phyloP scores from a whole-genome alignment of 64 coral and sea anemone species.

The Stichodactyla helianthus region DNA sequence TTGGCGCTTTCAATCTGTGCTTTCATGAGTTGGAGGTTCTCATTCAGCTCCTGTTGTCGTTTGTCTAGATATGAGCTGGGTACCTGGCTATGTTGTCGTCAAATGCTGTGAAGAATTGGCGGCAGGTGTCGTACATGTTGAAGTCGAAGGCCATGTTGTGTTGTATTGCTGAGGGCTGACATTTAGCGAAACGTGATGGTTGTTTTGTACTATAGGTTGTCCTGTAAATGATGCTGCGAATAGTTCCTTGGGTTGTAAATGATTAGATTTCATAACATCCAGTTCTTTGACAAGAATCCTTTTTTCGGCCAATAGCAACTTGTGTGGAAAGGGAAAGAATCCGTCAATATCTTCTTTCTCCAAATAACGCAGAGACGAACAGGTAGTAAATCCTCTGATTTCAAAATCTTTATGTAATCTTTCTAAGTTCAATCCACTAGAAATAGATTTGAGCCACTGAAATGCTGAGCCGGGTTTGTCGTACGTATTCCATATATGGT shows the following conservation, averaged over 20 bases:
- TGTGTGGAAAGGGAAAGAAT: conserved; percentile 5
- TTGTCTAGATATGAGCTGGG: neutral
- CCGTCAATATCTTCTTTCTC: neutral
- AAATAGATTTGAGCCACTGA: neutral
- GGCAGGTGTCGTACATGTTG: neutral
- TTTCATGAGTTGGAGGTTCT: neutral
- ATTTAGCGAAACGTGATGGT: neutral
- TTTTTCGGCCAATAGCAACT: conserved; percentile 29
- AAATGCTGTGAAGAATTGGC: neutral
- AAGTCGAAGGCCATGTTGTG: neutral
- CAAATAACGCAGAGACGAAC: neutral
- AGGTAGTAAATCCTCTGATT: neutral
- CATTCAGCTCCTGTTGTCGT: neutral
- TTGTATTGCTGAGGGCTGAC: neutral
- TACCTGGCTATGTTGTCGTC: neutral
- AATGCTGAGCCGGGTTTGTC: no score
- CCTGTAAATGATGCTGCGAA: neutral
- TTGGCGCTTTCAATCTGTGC: neutral
- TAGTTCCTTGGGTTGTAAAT: neutral
- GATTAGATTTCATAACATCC: neutral
- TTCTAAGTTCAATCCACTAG: conserved; percentile 2
- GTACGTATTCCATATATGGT: no score
- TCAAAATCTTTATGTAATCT: conserved; percentile 11
- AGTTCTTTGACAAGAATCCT: conserved; percentile 16
- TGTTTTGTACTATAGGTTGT: neutral